Conservation (phyloP, 2,113 vertebrate species). For the Neofelis nebulosa region DNA sequence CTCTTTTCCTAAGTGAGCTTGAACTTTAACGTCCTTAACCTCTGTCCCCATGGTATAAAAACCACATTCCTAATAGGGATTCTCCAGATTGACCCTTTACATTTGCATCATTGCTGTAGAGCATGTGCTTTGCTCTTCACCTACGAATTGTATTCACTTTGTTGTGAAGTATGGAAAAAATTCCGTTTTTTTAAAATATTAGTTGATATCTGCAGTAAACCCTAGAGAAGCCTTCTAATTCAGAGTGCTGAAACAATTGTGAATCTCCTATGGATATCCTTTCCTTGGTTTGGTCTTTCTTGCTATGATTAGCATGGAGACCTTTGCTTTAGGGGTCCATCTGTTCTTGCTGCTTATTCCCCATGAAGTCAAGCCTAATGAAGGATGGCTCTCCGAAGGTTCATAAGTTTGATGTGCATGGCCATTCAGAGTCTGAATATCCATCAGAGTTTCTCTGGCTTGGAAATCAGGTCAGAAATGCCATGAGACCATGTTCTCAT, state of each 20-base stretch:
- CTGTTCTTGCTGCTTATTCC: constrained; percentile 50
- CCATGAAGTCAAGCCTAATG: constrained; percentile 28
- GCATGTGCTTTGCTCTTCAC: not conserved
- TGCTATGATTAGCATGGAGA: constrained; percentile 32
- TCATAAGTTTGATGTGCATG: constrained; percentile 72
- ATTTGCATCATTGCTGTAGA: not conserved
- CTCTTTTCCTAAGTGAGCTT: not conserved
- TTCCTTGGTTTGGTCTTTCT: not conserved
- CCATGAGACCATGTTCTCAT: constrained; percentile 13
- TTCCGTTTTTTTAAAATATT: not conserved
- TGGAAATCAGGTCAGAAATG: constrained; percentile 74
- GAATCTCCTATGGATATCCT: not conserved
- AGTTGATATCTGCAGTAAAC: not conserved
- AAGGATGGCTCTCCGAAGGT: constrained; percentile 69
- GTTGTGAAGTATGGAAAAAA: not conserved
- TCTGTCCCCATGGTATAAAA: not conserved
- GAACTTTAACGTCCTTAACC: constrained; percentile 12
- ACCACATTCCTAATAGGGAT: not conserved
- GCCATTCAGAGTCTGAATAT: constrained; percentile 53
- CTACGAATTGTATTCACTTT: not conserved
- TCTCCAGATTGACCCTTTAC: not conserved
- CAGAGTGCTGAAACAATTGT: not conserved
- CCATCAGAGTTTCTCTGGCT: constrained; percentile 58
- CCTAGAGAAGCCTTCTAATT: not conserved
- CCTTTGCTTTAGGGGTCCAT: not conserved